phyloP scores from a whole-genome alignment of 1,140 invertebrate species.

The Thalassaphorura encarpata region DNA sequence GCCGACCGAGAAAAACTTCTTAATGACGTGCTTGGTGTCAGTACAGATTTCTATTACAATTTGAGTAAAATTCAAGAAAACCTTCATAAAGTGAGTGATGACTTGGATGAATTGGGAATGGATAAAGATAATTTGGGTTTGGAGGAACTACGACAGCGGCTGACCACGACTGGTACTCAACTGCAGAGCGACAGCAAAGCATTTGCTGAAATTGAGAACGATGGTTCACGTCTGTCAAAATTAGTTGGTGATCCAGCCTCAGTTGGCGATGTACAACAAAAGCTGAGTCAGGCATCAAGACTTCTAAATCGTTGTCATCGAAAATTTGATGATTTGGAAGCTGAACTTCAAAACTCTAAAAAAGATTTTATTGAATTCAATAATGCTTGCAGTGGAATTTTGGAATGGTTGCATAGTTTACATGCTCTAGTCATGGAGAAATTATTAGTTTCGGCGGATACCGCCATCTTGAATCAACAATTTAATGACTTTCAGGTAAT shows the following conservation, averaged over 20 bases:
- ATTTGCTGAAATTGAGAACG: conserved; percentile 73
- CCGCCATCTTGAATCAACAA: conserved; percentile 71
- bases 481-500: conserved; percentile 68
- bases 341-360: conserved; percentile 75
- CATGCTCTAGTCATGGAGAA: conserved; percentile 59
- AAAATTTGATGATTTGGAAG: conserved; percentile 78
- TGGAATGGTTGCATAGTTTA: conserved; percentile 77
- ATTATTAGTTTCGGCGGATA: conserved; percentile 75
- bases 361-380: conserved; percentile 44
- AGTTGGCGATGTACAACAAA: conserved; percentile 77
- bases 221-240: conserved; percentile 72
- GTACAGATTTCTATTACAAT: conserved; percentile 79
- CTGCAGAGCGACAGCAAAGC: conserved; percentile 74
- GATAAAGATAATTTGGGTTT: conserved; percentile 57
- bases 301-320: conserved; percentile 74
- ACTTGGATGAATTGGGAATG: conserved; percentile 65
- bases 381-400: conserved; percentile 41
- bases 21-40: conserved; percentile 76
- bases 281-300: conserved; percentile 65
- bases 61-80: conserved; percentile 66
- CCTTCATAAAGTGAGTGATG: conserved; percentile 71
- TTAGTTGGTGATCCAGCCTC: conserved; percentile 84
- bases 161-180: conserved; percentile 72
- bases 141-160: conserved; percentile 73
- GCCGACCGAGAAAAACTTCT: conserved; percentile 72